Evolutionary conservation across 2,113 vertebrate species (phyloP).

Genomic region (Menura novaehollandiae): DNA sequence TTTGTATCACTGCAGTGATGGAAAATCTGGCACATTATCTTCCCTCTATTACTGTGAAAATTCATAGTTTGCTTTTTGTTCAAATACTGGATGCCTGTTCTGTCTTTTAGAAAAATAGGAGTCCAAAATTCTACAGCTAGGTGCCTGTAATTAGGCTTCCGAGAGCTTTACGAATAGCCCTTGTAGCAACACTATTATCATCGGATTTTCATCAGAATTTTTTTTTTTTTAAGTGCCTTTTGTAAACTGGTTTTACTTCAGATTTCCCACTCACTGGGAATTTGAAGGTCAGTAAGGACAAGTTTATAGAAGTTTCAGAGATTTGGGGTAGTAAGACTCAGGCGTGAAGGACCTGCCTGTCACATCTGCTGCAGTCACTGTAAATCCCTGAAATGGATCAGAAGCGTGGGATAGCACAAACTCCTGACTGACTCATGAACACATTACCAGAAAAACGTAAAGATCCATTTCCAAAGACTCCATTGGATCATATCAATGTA

Average conservation of each 20-base stretch:
- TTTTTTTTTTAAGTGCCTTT: background rate
- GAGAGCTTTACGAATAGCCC: background rate
- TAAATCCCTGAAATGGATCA: background rate
- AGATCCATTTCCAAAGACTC: background rate
- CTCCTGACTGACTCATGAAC: background rate
- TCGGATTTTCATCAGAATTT: background rate
- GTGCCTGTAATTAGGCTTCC: background rate
- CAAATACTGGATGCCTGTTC: background rate
- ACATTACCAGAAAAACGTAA: background rate
- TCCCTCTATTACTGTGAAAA: background rate
- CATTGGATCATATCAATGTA: background rate
- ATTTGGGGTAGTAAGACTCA: background rate
- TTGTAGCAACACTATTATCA: background rate
- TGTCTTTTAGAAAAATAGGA: background rate
- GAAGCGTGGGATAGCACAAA: background rate
- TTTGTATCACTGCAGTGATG: accelerated
- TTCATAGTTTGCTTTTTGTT: background rate
- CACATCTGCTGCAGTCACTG: background rate
- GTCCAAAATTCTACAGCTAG: background rate
- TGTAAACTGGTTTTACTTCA: background rate
- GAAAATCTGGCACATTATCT: background rate
- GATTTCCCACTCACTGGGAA: background rate
- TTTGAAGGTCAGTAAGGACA: background rate
- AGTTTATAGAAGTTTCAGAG: background rate
- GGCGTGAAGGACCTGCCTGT: background rate